Conservation (phyloP, 2,888 invertebrate genomes). For the Heliothis peltigera region DNA sequence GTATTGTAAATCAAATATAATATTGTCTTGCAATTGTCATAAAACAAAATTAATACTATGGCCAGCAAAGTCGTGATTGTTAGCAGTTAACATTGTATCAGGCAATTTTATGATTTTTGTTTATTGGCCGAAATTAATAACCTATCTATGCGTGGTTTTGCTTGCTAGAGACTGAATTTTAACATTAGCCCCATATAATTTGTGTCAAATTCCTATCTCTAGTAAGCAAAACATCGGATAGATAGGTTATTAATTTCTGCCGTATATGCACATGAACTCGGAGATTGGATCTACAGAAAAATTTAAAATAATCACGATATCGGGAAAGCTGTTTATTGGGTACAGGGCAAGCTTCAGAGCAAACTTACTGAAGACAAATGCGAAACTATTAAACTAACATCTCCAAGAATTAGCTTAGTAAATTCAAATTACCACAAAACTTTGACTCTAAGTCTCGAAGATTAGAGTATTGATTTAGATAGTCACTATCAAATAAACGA, state of each 20-base stretch:
- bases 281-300: not conserved
- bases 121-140: no score
- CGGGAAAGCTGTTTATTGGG: conserved; percentile 17
- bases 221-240: no score
- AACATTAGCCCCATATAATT: no score
- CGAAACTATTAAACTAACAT: conserved; percentile 7
- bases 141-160: no score
- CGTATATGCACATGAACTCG: not conserved
- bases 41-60: not conserved
- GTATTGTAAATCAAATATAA: not conserved
- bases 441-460: not conserved
- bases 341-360: not conserved
- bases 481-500: no score
- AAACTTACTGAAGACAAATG: conserved; percentile 14
- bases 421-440: not conserved
- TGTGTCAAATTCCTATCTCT: no score
- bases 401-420: not conserved
- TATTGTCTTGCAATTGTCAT: not conserved
- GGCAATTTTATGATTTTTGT: not conserved
- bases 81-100: conserved; percentile 11
- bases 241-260: no score
- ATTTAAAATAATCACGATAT: conserved; percentile 29
- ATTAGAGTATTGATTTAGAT: no score
- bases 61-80: not conserved
- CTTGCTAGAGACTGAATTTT: no score